phyloP scores from a whole-genome alignment of 2,888 invertebrate species.

The Scaptomyza tumidula region DNA sequence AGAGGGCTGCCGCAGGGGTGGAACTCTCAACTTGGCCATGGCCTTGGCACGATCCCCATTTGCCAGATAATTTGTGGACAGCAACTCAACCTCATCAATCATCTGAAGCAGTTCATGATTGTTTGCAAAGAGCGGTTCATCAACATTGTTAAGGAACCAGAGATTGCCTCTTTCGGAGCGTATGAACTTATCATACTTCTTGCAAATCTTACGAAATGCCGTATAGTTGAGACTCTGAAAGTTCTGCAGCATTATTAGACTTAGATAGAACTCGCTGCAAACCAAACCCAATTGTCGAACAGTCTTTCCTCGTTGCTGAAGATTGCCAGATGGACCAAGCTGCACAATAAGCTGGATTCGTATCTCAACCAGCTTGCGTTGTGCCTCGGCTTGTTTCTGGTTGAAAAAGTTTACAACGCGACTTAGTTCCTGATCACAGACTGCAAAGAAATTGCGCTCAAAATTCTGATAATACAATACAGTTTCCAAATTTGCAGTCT shows the following conservation, averaged over 20 bases:
- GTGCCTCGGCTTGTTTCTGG: conserved; percentile 98
- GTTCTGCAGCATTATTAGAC: conserved; percentile 97
- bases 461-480: conserved; percentile 26
- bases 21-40: conserved; percentile 98
- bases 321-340: not conserved
- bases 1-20: conserved; percentile 94
- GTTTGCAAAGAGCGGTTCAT: conserved; percentile 81
- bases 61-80: conserved; percentile 92
- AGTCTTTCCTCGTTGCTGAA: not conserved
- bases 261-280: conserved; percentile 98
- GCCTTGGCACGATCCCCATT: conserved; percentile 96
- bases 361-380: conserved; percentile 88
- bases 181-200: conserved; percentile 97
- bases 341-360: not conserved
- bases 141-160: conserved; percentile 95
- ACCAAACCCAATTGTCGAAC: conserved; percentile 88
- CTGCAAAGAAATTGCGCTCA: conserved; percentile 94
- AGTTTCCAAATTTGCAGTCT: not conserved
- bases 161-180: conserved; percentile 91
- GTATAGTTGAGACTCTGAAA: conserved; percentile 98
- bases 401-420: conserved; percentile 98
- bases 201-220: conserved; percentile 98
- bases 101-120: conserved; percentile 86
- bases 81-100: conserved; percentile 91
- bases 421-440: conserved; percentile 94